Conservation (phyloP, 2,113 vertebrate genomes). For the Ploceus nigricollis region DNA sequence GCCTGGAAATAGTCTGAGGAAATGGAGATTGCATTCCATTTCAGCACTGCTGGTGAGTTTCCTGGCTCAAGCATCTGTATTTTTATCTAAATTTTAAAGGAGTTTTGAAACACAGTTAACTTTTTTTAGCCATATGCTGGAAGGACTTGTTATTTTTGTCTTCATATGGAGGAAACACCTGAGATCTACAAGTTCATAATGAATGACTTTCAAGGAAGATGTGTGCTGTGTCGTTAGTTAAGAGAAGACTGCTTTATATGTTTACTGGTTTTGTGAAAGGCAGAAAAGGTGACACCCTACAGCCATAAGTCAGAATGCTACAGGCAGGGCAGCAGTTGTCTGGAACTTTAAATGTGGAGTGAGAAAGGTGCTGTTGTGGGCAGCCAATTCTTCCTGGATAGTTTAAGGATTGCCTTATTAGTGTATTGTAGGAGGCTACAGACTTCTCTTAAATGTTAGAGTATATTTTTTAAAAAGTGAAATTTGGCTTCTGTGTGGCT, state of each 20-base stretch:
- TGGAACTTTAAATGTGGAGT: background rate
- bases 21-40: background rate
- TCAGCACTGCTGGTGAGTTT: background rate
- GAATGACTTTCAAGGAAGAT: accelerated
- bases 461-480: accelerated
- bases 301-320: background rate
- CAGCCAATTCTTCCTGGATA: accelerated
- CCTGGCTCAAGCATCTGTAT: background rate
- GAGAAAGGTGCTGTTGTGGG: background rate
- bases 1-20: background rate
- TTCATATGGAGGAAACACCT: background rate
- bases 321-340: background rate
- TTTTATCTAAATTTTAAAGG: background rate
- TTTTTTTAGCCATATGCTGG: accelerated
- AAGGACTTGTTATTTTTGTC: background rate
- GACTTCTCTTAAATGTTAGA: background rate
- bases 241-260: background rate
- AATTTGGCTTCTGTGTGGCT: background rate
- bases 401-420: background rate
- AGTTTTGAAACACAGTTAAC: background rate
- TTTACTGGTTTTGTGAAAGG: background rate
- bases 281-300: background rate
- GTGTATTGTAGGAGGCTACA: background rate
- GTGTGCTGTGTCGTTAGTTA: background rate
- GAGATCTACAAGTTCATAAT: background rate